A percentile compares a stretch with the other conserved stretches of the same genome.
Conservation (phyloP, 2,113 vertebrate species). For the Bubo scandiacus region DNA sequence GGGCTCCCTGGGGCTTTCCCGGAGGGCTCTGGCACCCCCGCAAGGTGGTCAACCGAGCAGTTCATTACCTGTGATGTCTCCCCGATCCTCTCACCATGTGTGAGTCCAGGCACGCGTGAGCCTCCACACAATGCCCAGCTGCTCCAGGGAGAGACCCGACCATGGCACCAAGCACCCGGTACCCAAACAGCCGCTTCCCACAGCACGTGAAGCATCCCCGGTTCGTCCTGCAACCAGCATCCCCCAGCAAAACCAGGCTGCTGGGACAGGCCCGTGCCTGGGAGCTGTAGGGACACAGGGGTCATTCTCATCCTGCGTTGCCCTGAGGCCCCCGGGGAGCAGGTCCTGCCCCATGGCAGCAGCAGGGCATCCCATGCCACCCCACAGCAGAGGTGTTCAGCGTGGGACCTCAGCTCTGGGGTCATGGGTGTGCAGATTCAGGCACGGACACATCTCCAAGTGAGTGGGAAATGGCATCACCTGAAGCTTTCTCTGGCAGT, state of each 20-base stretch:
- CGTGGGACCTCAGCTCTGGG: not conserved
- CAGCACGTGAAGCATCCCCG: fast-evolving
- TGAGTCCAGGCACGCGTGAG: fast-evolving
- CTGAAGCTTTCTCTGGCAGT: not conserved
- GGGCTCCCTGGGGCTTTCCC: not conserved
- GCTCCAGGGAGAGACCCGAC: not conserved
- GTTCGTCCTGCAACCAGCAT: not conserved
- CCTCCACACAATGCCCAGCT: not conserved
- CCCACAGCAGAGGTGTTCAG: not conserved
- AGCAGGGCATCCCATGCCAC: not conserved
- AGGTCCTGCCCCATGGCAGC: not conserved
- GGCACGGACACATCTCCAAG: not conserved
- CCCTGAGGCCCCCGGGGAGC: fast-evolving
- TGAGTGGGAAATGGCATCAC: not conserved
- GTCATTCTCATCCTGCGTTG: not conserved
- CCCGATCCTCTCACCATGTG: fast-evolving
- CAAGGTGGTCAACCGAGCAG: fast-evolving
- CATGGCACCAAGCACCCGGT: fast-evolving
- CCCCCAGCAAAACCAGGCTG: not conserved
- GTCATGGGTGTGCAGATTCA: not conserved
- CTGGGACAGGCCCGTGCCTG: not conserved
- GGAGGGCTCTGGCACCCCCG: not conserved
- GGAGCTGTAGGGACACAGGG: not conserved
- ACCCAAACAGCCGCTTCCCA: fast-evolving
- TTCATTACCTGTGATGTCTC: not conserved